Evolutionary conservation across 23 tunicate species (phyloP).

Genomic region (Clavelina lepadiformis): DNA sequence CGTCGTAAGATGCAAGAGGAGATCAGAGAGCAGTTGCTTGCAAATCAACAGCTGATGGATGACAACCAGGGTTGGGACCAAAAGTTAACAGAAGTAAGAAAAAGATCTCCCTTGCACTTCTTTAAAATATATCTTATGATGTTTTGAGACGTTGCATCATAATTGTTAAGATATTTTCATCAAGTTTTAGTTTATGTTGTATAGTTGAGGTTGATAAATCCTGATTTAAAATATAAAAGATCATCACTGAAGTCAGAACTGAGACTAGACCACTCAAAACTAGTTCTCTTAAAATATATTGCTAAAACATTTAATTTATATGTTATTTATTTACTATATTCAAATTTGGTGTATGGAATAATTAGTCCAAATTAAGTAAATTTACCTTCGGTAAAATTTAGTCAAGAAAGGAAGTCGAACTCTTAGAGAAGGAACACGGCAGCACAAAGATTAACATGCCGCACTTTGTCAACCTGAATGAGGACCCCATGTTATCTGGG

Average conservation of each 20-base stretch:
- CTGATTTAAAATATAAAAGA: too few species aligned
- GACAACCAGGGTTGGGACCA: constrained; percentile 86
- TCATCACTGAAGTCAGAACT: too few species aligned
- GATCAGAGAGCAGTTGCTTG: constrained; percentile 85
- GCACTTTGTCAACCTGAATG: constrained; percentile 83
- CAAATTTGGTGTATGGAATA: too few species aligned
- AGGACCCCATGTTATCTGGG: constrained; percentile 97
- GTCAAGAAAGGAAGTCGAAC: constrained; percentile 75
- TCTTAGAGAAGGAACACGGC: constrained; percentile 35
- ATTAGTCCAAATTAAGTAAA: background rate
- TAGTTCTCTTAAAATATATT: too few species aligned
- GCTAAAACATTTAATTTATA: too few species aligned
- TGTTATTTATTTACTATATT: too few species aligned
- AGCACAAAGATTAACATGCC: constrained; percentile 31
- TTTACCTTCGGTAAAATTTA: background rate
- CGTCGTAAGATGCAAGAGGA: constrained; percentile 85
- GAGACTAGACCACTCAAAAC: too few species aligned
- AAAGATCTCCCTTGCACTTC: too few species aligned
- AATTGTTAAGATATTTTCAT: too few species aligned
- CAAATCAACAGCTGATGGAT: constrained; percentile 67
- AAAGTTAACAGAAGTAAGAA: constrained; percentile 61
- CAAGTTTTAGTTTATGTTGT: too few species aligned
- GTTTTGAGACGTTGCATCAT: too few species aligned
- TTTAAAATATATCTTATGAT: background rate
- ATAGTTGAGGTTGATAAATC: too few species aligned